phyloP scores from a whole-genome alignment of 2,113 vertebrate genomes.

The Emberiza fucata region DNA sequence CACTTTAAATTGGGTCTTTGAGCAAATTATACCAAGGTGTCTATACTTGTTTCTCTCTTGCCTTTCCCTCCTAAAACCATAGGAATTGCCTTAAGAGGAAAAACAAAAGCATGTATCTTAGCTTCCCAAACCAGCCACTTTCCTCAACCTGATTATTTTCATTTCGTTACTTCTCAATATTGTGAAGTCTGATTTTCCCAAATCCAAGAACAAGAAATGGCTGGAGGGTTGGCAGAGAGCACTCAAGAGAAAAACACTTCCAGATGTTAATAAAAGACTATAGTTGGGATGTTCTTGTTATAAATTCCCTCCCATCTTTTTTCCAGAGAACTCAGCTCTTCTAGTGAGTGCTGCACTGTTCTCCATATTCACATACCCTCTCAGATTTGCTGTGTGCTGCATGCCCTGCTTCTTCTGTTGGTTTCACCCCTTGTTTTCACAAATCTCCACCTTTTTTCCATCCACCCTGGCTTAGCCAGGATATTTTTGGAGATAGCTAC shows the following conservation, averaged over 20 bases:
- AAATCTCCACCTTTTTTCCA: neutral
- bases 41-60: neutral
- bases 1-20: neutral
- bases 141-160: neutral
- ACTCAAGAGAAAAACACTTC: neutral
- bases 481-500: neutral
- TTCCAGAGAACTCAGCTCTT: neutral
- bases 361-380: neutral
- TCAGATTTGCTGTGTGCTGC: neutral
- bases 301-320: neutral
- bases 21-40: neutral
- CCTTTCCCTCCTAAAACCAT: neutral
- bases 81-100: neutral
- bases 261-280: neutral
- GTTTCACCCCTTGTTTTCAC: neutral
- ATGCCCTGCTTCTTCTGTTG: neutral
- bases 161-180: neutral
- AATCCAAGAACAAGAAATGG: neutral
- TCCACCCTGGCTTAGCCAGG: neutral
- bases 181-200: neutral
- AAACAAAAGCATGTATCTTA: neutral
- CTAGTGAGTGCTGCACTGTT: neutral
- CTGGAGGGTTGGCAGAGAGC: neutral
- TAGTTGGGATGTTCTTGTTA: neutral
- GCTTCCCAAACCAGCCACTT: neutral